Evolutionary conservation across 2,888 invertebrate species (phyloP).

Genomic region (Camptogramma bilineatum): DNA sequence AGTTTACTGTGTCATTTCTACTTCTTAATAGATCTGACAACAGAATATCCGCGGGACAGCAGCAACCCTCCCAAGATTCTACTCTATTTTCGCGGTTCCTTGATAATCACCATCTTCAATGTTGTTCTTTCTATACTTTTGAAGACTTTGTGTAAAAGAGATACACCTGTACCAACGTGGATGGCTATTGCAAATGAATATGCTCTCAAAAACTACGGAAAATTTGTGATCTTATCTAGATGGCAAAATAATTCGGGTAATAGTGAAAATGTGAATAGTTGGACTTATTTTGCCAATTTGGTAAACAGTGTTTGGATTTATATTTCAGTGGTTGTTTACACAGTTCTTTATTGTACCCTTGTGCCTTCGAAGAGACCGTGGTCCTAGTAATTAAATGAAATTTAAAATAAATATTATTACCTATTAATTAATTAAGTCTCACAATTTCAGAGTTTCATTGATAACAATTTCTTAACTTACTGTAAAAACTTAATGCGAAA

Average conservation of each 20-base stretch:
- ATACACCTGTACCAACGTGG: constrained; percentile 40
- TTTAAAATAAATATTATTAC: background rate
- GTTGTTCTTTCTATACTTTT: constrained; percentile 51
- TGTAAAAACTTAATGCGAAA: no score
- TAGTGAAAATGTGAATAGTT: constrained; percentile 39
- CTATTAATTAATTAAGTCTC: no score
- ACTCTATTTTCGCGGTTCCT: constrained; percentile 54
- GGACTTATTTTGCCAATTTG: constrained; percentile 54
- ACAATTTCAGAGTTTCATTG: no score
- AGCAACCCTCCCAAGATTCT: constrained; percentile 54
- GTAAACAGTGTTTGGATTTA: constrained; percentile 48
- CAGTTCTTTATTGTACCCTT: constrained; percentile 47
- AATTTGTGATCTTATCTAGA: constrained; percentile 48
- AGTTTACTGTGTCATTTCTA: constrained; percentile 55
- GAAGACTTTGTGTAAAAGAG: constrained; percentile 42
- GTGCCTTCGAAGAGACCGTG: constrained; percentile 45
- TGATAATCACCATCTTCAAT: constrained; percentile 48
- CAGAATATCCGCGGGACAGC: constrained; percentile 46
- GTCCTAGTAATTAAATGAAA: background rate
- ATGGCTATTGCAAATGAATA: constrained; percentile 48
- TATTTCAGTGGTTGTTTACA: constrained; percentile 46
- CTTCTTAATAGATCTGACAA: constrained; percentile 47
- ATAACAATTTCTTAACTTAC: no score
- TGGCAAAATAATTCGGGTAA: constrained; percentile 43
- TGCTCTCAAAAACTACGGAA: constrained; percentile 44